Evolutionary conservation across 2,888 invertebrate genomes (phyloP), one percentile per base, ranked within the genome.

Genomic region (Machimus rusticus): DNA sequence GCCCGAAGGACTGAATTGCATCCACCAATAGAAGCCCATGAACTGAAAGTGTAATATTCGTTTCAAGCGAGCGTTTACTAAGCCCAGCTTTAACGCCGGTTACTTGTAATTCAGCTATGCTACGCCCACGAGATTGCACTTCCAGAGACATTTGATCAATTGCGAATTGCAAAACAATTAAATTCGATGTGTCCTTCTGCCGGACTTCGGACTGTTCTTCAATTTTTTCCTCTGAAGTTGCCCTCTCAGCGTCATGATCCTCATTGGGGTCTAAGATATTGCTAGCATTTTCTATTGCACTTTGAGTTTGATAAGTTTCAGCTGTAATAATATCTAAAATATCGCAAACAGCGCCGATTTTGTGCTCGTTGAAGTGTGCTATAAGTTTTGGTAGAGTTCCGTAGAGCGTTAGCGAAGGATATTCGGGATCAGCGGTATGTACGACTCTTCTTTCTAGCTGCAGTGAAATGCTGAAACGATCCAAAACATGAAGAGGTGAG

Each of bases 1-100:
- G 96, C 0, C 99, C 99, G 92, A 97, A 98, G 19, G 98, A 98
- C 93, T 99, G 99, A 92, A 99, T 94, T 81, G 99, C 99, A 93
- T 99, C 99, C 3, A 98, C 99, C 86, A 99, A 93, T 87, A 99
- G 94, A 90, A 99, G 94, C 90, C 98, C 98, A 93, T 98, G 98
- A 79, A 99, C 98, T 14, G 97, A 97, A 88, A 99, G 94, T 1
- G 96, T 95, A 66, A 98, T 93, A 89, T 95, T 95, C 5, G 96
- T 94, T 91, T 98, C 97, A 23, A 94, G 94, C 0, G 96, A 95
- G 57, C 97, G 94, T 91, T 96, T 96, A 37, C 95, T 95, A 89
- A 96, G 94, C 8, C 96, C 95, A 51, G 96, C 95, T 90, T 95
- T 95, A 66, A 98, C 98, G 37, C 98, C 98, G 87, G 96, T 95